A percentile compares a stretch with the other conserved stretches of the same genome.
Evolutionary conservation across 1,140 invertebrate species (phyloP).

Genomic region (Cydia pomonella): DNA sequence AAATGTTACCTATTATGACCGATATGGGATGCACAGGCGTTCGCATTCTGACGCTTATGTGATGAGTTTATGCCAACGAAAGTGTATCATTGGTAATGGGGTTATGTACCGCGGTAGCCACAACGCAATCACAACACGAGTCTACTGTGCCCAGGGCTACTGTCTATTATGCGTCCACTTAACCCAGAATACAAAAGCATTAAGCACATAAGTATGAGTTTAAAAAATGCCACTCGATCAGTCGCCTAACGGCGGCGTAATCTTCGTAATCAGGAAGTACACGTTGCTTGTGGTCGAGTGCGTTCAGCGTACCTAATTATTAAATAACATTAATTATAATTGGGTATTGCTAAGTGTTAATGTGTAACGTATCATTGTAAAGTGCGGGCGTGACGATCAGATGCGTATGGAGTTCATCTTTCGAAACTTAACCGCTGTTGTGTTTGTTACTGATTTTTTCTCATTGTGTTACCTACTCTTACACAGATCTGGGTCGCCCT

Average conservation of each 20-base stretch:
- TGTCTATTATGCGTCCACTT: conserved; percentile 14
- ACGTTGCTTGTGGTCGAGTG: background rate
- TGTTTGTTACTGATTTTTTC: background rate
- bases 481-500: background rate
- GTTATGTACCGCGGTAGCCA: background rate
- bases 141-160: background rate
- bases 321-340: conserved; percentile 29
- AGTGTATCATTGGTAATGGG: background rate
- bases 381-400: background rate
- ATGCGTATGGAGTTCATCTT: background rate
- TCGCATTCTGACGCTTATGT: background rate
- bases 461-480: background rate
- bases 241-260: background rate
- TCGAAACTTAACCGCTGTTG: background rate
- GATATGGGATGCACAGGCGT: background rate
- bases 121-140: background rate
- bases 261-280: conserved; percentile 27
- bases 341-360: conserved; percentile 14
- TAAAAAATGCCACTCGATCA: background rate
- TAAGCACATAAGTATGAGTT: background rate
- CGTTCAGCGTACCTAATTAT: conserved; percentile 21
- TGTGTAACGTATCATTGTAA: conserved; percentile 25
- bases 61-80: conserved; percentile 5
- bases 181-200: conserved; percentile 1
- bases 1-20: too few species aligned